These are phyloP conservation scores for Calosoma granatense DNA, from an alignment of 1,140 invertebrate species.

Conservation along the genomic window DNA sequence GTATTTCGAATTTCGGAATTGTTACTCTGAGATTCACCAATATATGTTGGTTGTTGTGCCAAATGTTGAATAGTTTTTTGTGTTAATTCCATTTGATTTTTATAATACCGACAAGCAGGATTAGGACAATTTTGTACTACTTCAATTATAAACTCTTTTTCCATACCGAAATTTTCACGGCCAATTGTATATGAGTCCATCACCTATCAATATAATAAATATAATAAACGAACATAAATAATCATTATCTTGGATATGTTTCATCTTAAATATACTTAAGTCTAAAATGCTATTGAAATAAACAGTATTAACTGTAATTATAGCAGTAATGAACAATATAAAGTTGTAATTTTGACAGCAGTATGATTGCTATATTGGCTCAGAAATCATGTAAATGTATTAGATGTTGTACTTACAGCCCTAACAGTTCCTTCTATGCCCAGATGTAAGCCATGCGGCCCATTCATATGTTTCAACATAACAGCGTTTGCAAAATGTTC, in stretches of 20 bases:
- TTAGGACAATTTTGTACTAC: conserved; percentile 79
- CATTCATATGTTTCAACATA: conserved; percentile 81
- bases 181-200: conserved; percentile 80
- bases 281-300: too few relatives aligned
- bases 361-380: too few relatives aligned
- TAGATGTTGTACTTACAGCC: conserved; percentile 45
- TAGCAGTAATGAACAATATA: too few relatives aligned
- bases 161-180: conserved; percentile 77
- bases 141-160: conserved; percentile 79
- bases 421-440: conserved; percentile 69
- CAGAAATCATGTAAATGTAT: conserved; percentile 6
- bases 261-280: too few relatives aligned
- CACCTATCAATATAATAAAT: conserved; percentile 38
- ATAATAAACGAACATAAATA: too few relatives aligned
- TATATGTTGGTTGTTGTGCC: conserved; percentile 31
- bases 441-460: conserved; percentile 70
- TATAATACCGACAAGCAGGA: conserved; percentile 74
- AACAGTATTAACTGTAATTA: too few relatives aligned
- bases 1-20: conserved; percentile 26
- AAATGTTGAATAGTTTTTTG: conserved; percentile 40
- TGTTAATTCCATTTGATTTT: conserved; percentile 71
- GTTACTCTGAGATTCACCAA: conserved; percentile 25
- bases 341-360: too few relatives aligned
- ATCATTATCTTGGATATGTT: too few relatives aligned
- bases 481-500: conserved; percentile 83